These are phyloP conservation scores for Rallus limicola DNA, from an alignment of 2,113 vertebrate genomes.

Conservation along the genomic window DNA sequence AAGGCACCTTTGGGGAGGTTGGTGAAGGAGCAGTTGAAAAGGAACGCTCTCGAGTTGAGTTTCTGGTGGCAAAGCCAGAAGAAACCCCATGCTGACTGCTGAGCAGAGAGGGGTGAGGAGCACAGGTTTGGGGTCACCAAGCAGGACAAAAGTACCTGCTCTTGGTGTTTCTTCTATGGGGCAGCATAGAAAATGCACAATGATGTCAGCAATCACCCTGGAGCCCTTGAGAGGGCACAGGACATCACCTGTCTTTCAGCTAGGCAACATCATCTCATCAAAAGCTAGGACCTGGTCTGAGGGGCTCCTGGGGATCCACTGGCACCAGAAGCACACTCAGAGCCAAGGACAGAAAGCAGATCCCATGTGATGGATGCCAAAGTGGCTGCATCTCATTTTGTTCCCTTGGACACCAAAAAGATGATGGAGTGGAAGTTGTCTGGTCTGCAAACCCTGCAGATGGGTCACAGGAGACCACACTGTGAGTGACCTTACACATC, in stretches of 20 bases:
- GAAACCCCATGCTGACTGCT: not conserved
- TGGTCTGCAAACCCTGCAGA: not conserved
- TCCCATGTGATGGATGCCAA: fast-evolving
- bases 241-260: not conserved
- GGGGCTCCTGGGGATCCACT: not conserved
- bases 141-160: not conserved
- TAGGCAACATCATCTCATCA: not conserved
- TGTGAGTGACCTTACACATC: fast-evolving
- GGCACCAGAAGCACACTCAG: not conserved
- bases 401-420: not conserved
- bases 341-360: not conserved
- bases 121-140: not conserved
- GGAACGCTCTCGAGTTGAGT: not conserved
- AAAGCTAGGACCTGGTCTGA: not conserved
- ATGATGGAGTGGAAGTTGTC: not conserved
- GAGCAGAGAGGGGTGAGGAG: not conserved
- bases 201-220: not conserved
- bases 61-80: not conserved
- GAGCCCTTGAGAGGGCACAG: not conserved
- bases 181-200: not conserved
- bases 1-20: not conserved
- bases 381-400: not conserved
- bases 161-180: not conserved
- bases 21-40: not conserved
- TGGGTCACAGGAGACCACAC: not conserved